Evolutionary conservation across 2,888 invertebrate genomes (phyloP), one percentile per base, ranked within the genome.

Genomic region (Euzophera pinguis): DNA sequence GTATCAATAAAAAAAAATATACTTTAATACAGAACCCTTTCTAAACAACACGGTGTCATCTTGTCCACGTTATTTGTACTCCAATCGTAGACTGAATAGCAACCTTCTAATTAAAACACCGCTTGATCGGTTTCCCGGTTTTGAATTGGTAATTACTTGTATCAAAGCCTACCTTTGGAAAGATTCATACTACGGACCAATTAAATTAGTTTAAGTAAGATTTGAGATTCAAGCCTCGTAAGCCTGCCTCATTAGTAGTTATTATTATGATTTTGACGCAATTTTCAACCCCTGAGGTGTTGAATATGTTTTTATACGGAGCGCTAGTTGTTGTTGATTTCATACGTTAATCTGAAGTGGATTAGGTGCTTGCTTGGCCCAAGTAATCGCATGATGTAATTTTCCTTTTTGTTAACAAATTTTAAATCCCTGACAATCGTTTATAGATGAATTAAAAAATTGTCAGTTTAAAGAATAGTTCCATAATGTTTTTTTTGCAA

Each of bases 71-170:
- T 43, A 42, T 51, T 54, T 54, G 47, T 50, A 56, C 61, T 61
- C 63, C 48, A 35, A 41, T 45, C 22, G 17, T 45, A 43, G 51
- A 42, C 43, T 43, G 63, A 69, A 71, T 65, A 58, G 73, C 9
- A 2, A 73, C 63, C 77, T 84, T 84, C 86, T 88, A 86, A 87
- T 86, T 86, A 86, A 78, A 73, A 71, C 74, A 62, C 66, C 63
- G 67, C 73, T 72, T 69, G 70, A 73, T 76, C 79, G 73, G 66
- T 71, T 67, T 58, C 71, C 64, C 58, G 60, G 70, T 78, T 86
- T 78, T 85, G 86, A 87, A 88, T 87, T 88, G 84, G 84, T 85
- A 86, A 88, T 87, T 78, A 83, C 73, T 78, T 71, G 70, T 75
- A 73, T 85, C 86, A 87, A 87, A 87, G 88, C 32, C 34, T 16